Evolutionary conservation across 2,888 invertebrate species (phyloP), one percentile per base, ranked within the genome.

Genomic region (Pyrochroa serraticornis): DNA sequence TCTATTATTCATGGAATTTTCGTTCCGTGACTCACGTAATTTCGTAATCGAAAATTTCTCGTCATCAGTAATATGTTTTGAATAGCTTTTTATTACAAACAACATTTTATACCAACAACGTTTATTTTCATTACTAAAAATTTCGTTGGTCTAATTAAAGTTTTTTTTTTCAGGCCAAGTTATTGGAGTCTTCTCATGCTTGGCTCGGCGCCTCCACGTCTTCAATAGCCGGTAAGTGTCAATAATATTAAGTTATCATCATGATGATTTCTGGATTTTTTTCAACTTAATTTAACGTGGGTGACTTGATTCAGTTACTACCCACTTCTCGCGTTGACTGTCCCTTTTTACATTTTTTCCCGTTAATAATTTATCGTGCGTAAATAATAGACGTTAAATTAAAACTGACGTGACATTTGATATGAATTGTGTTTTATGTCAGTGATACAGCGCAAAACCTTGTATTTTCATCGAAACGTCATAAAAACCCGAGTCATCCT

Each of bases 141-240:
- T 22, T 22, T 22, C 3, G 22, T 22, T 22, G 2, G 5, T 22
- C 22, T 22, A 22, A n/a, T 37, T 52, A 37, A 36, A 33, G 34
- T 71, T 79, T 75, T 75, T 76, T 82, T 78, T 88, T 87, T 65
- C 89, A 94, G 94, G 94, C 94, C 74, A 93, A 94, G 83, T 87
- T 94, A 83, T 84, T 94, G 82, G 94, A 95, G 81, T 93, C 91
- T 70, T 93, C 93, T 67, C 93, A 94, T 80, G 91, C 92, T 77
- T 94, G 94, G 94, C 89, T 94, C 81, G 93, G 93, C 70, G 90
- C 92, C 72, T 91, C 93, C 67, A 92, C 93, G 61, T 92, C 93
- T 61, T 90, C 92, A 74, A 88, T 93, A 82, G 91, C 93, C 87
- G 93, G 93, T 94, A 89, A 87, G 91, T 88, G 77, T 77, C 64